Evolutionary conservation across 2,888 invertebrate species (phyloP), one percentile per base, ranked within the genome.

Genomic region (Phortica okadai): DNA sequence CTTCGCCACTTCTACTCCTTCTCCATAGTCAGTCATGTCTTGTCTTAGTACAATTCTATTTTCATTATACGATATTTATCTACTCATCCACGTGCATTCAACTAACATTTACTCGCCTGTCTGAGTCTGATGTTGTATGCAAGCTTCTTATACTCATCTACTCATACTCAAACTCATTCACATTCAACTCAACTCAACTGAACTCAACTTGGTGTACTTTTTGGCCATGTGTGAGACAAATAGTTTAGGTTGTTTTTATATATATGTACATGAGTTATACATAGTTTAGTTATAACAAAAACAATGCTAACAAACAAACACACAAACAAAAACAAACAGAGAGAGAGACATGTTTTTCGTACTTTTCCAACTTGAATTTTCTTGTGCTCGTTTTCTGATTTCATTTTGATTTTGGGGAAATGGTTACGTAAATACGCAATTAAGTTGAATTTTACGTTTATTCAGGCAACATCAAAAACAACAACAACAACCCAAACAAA

Each of bases 31-130:
- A 33, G 33, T 4, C 33, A 33, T 33, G 33, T 33, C 33, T 33
- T 33, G 33, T 79, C 81, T 76, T 79, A 85, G 79, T 41, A 69
- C 82, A 81, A 86, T 85, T 82, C 83, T 82, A 84, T 84, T 85
- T 88, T 86, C 88, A 88, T 86, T 86, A 86, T 84, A 86, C 82
- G 81, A 86, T 89, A 87, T 88, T 89, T 89, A 86, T 89, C 83
- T 88, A 88, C 87, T 88, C 88, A 88, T 88, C 83, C 90, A 89
- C 86, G 87, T 89, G 90, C 88, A 89, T 86, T 89, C 87, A 88
- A 83, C 88, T 82, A 86, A 82, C 88, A 87, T 85, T 89, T 89
- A 84, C 82, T 76, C 25, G 66, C 73, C 8, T 54, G 62, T 58
- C 58, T 77, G 69, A 41, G 62, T 58, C 58, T 77, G 69, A 41